Base-by-base conservation (phyloP, 2,888 invertebrate genomes). In the Uropetala carovei region DNA sequence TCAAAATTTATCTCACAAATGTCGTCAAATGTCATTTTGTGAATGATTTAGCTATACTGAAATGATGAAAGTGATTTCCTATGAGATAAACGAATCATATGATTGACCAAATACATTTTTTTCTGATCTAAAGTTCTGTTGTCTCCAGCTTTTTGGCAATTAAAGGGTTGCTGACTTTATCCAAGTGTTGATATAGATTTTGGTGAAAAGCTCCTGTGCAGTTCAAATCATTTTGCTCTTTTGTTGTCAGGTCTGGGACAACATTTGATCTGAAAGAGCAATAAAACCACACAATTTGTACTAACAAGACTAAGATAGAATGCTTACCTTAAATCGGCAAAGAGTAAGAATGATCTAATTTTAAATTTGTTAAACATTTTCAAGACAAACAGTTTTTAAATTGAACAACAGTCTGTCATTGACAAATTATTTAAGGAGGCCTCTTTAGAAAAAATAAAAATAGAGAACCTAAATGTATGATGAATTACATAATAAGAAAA, bases 81-180 rank as follows among this genome's bases (percentile, higher is more conserved):
- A 22, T 75, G 75, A 13, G 27, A 14, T 10, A 75, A 75, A 27
- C 22, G 5, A 27, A 75, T 11, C n/a, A 8, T 27, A 43, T 43
- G 43, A 3, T 43, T 43, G 43, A 43, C 5, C 43, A 43, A n/a
- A n/a, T 57, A 18, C 5, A 83, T 9, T 57, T 56, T 0, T 59
- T n/a, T 59, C 0, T 92, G 92, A 94, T 94, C 95, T 96, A 97
- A 94, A 98, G 95, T 95, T 98, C 98, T 92, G 98, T 98, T 93
- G 98, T 98, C 95, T 98, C 97, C 95, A 98, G 96, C 95, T 97
- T 97, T 95, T 97, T 96, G 93, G 97, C 96, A 93, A 96, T 94
- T 43, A 96, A 95, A 94, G 95, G 96, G 94, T 97, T 97, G 93
- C 97, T 96, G 94, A 97, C 95, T 94, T 97, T 97, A 94, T 97